Evolutionary conservation across 2,797 vertebrate species (phyloP).

Genomic region (Poecilia picta): DNA sequence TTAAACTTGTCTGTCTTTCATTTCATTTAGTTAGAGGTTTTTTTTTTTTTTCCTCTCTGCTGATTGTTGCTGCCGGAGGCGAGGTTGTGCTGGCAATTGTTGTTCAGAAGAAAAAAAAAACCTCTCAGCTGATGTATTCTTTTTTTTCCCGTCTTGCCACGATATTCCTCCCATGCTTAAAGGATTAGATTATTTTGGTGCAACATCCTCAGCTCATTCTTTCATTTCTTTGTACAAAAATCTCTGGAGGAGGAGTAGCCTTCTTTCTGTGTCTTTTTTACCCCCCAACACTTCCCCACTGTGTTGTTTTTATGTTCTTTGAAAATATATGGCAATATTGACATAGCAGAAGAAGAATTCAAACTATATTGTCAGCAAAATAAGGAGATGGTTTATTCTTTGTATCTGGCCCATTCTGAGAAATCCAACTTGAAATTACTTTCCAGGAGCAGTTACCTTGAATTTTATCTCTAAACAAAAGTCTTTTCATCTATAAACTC

Average conservation of each 20-base stretch:
- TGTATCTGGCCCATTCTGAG: conserved; percentile 18
- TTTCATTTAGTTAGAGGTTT: conserved; percentile 55
- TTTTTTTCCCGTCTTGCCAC: conserved; percentile 44
- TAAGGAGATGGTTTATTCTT: conserved; percentile 35
- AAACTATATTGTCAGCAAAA: conserved; percentile 22
- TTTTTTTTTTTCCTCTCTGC: conserved; percentile 1
- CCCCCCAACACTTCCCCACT: conserved; percentile 40
- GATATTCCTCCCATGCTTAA: conserved; percentile 57
- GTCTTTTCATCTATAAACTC: background rate
- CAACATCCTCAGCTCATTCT: conserved; percentile 54
- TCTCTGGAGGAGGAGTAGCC: conserved; percentile 53
- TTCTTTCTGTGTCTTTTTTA: conserved; percentile 45
- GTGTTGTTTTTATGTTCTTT: conserved; percentile 48
- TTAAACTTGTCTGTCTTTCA: conserved; percentile 50
- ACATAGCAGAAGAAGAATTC: conserved; percentile 38
- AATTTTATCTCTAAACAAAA: background rate
- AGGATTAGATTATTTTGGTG: conserved; percentile 69
- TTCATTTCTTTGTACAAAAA: conserved; percentile 40
- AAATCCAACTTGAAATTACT: conserved; percentile 16
- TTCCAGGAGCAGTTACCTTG: background rate
- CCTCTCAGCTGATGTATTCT: conserved; percentile 60
- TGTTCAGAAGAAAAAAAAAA: conserved; percentile 33
- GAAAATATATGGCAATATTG: conserved; percentile 45
- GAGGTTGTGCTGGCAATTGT: conserved; percentile 53
- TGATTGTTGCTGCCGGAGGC: conserved; percentile 64